A percentile compares a stretch with the other conserved stretches of the same genome.
Evolutionary conservation across 1,140 invertebrate genomes (phyloP).

Genomic region (Trissolcus basalis): DNA sequence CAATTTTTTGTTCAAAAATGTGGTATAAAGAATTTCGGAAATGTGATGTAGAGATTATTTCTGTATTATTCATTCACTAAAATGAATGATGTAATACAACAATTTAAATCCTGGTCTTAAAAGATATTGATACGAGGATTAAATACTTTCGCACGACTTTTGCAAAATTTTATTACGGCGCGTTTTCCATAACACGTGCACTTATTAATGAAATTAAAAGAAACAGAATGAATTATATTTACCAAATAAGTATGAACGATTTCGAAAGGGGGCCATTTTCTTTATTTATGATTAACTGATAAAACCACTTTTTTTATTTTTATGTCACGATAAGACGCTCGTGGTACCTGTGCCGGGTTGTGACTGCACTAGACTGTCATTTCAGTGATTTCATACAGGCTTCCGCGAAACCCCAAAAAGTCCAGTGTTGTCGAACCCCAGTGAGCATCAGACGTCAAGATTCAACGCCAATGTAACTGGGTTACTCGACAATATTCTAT

Average conservation of each 20-base stretch:
- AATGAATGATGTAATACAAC: too few species aligned
- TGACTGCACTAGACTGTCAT: slow-evolving; percentile 64
- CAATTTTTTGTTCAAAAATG: too few species aligned
- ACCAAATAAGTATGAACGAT: slow-evolving; percentile 55
- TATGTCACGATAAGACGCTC: slow-evolving; percentile 21
- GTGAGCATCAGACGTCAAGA: slow-evolving; percentile 16
- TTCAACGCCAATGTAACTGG: slow-evolving; percentile 55
- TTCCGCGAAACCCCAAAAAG: slow-evolving; percentile 69
- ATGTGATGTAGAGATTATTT: too few species aligned
- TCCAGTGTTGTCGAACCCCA: slow-evolving; percentile 69
- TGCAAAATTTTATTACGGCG: too few species aligned
- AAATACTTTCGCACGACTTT: too few species aligned
- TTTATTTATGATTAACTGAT: slow-evolving; percentile 21
- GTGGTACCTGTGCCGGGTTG: slow-evolving; percentile 53
- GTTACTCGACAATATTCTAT: slow-evolving; percentile 56
- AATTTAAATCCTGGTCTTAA: too few species aligned
- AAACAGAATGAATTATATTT: slow-evolving; percentile 38
- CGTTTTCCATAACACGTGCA: too few species aligned
- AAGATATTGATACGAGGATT: too few species aligned
- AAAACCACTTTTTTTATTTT: slow-evolving; percentile 26
- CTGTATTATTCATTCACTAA: too few species aligned
- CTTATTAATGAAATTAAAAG: too few species aligned
- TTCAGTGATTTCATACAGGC: slow-evolving; percentile 65
- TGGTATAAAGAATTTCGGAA: too few species aligned
- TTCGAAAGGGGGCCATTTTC: slow-evolving; percentile 59